Evolutionary conservation across 2,888 invertebrate species (phyloP).

Genomic region (Apodemia duryi): DNA sequence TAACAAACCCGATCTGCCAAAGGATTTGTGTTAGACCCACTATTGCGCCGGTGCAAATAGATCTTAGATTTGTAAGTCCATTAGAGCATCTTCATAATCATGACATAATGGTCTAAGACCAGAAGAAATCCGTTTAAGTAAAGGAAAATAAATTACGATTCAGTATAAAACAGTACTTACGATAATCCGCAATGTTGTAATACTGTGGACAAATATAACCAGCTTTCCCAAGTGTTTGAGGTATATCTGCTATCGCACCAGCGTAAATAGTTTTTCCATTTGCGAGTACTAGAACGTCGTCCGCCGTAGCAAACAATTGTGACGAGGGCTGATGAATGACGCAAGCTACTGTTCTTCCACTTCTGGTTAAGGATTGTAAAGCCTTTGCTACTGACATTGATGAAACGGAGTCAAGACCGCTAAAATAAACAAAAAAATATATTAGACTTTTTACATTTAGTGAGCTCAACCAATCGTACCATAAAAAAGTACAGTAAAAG

Average conservation of each 20-base stretch:
- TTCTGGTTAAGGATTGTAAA: constrained; percentile 80
- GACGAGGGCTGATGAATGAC: constrained; percentile 91
- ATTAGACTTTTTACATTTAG: neutral
- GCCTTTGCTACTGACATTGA: constrained; percentile 83
- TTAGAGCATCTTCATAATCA: too few species aligned
- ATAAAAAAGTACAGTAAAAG: neutral
- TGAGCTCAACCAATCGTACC: neutral
- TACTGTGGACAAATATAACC: constrained; percentile 85
- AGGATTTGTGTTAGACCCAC: too few species aligned
- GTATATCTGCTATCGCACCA: constrained; percentile 80
- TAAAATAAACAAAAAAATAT: constrained; percentile 35
- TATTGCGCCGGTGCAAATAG: too few species aligned
- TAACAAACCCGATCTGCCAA: too few species aligned
- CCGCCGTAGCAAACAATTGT: constrained; percentile 85
- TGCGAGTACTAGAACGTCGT: constrained; percentile 84
- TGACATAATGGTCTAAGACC: too few species aligned
- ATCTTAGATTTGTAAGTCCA: too few species aligned
- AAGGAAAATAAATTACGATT: too few species aligned
- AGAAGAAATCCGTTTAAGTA: too few species aligned
- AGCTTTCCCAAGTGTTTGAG: constrained; percentile 78
- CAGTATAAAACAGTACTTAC: constrained; percentile 58
- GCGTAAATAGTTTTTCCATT: constrained; percentile 84
- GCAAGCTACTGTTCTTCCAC: constrained; percentile 85
- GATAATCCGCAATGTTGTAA: constrained; percentile 89
- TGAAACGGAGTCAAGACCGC: constrained; percentile 82